Evolutionary conservation across 2,888 invertebrate species (phyloP).

Genomic region (Achlya flavicornis): DNA sequence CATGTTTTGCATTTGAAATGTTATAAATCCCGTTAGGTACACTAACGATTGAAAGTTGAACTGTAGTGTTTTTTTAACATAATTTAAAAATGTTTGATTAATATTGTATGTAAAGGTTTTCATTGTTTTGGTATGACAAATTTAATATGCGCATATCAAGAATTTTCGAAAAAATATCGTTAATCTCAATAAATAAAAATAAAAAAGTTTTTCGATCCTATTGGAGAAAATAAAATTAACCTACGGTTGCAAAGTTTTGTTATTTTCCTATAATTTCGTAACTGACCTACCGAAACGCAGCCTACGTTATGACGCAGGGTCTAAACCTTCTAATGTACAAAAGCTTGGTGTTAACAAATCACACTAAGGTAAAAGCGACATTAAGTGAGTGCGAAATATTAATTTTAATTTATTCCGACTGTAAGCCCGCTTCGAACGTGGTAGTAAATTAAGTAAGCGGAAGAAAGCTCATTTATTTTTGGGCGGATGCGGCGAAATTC

Average conservation of each 20-base stretch:
- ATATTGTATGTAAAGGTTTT: too few species aligned
- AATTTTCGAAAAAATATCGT: too few species aligned
- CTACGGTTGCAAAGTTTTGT: too few species aligned
- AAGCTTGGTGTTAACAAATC: constrained; percentile 70
- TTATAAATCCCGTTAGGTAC: constrained; percentile 2
- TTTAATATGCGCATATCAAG: too few species aligned
- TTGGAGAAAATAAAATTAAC: too few species aligned
- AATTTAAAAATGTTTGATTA: too few species aligned
- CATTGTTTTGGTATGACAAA: too few species aligned
- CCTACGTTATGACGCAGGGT: background rate
- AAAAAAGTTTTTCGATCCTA: too few species aligned
- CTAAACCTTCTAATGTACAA: constrained; percentile 21
- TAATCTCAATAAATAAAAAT: too few species aligned
- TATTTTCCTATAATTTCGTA: background rate
- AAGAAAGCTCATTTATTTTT: constrained; percentile 83
- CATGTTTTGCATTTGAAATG: background rate
- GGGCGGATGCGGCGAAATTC: constrained; percentile 80
- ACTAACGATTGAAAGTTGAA: background rate
- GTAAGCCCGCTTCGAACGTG: constrained; percentile 66
- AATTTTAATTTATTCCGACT: constrained; percentile 78
- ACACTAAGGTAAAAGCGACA: constrained; percentile 59
- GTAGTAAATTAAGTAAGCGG: constrained; percentile 82
- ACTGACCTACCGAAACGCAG: background rate
- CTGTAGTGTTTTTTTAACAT: too few species aligned
- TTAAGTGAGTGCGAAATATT: constrained; percentile 66